Evolutionary conservation across 1,140 invertebrate species (phyloP), one percentile per base, ranked within the genome.

Genomic region (Bombus haemorrhoidalis): DNA sequence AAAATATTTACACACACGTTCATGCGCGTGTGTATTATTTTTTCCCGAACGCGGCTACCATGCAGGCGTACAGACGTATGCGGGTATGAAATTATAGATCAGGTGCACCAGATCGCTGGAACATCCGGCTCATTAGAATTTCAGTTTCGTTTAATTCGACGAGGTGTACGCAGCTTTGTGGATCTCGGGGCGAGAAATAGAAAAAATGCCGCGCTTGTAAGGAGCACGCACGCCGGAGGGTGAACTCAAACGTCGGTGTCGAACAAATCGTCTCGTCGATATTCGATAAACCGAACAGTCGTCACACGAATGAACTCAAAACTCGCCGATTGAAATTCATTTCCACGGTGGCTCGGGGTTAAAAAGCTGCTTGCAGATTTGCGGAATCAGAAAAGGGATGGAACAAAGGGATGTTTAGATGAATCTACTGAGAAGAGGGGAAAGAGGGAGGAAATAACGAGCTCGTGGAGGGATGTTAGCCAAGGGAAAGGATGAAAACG

Each of bases 61-160:
- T 80, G 75, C 74, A 76, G 81, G 85, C 81, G n/a, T 68, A 72
- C 80, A n/a, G 62, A 89, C 68, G 69, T 81, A 90, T 87, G 86
- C 88, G 75, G 79, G 79, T 80, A 76, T 66, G 75, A 89, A 90
- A 89, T 89, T 90, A 85, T 69, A 87, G 85, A 90, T 90, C 89
- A 80, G 72, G 59, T 83, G 79, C 64, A 57, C 77, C 69, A 74
- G 85, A 89, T 89, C 80, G 84, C 80, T 77, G 80, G 74, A 83
- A 86, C 76, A 80, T 86, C 85, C 85, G 88, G 69, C 77, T 90
- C 81, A 84, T 89, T 90, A 85, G 77, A 85, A 85, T 85, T 85
- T 73, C 83, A 80, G 68, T 85, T 80, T 80, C 76, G 83, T 72
- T 85, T 66, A 85, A 85, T 53, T 73, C 68, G 64, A 34, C 47